Evolutionary conservation across 2,888 invertebrate species (phyloP).

Genomic region (Zygothrica quintamaculata): DNA sequence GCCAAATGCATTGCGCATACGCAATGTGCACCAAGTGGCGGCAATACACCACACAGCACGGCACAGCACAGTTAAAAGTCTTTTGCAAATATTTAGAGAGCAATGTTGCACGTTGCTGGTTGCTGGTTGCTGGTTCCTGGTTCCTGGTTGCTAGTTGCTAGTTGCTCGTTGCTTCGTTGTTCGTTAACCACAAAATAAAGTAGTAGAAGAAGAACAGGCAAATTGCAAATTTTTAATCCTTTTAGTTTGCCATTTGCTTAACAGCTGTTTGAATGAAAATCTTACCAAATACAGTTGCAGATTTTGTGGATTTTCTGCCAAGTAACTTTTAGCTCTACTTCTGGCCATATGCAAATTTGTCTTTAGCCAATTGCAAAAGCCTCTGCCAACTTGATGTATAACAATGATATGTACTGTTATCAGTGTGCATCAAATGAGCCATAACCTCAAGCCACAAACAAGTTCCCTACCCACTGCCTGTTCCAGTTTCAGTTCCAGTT

Average conservation of each 20-base stretch:
- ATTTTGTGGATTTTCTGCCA: slow-evolving; percentile 3
- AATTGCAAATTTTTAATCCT: slow-evolving; percentile 62
- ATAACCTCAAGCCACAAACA: background rate
- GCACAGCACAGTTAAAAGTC: slow-evolving; percentile 4
- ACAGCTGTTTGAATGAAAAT: slow-evolving; percentile 27
- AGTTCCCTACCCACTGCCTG: background rate
- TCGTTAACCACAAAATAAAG: slow-evolving; percentile 18
- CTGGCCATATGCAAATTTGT: slow-evolving; percentile 60
- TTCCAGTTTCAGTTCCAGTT: background rate
- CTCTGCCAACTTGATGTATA: slow-evolving; percentile 41
- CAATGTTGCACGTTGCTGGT: background rate
- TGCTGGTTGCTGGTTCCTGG: slow-evolving; percentile 20
- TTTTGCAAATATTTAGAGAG: background rate
- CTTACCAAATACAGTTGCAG: slow-evolving; percentile 20
- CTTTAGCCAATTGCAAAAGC: slow-evolving; percentile 17
- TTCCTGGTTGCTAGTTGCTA: no score
- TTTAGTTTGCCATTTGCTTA: slow-evolving; percentile 52
- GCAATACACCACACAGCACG: no score
- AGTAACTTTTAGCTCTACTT: slow-evolving; percentile 10
- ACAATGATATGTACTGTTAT: slow-evolving; percentile 25
- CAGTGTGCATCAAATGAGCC: background rate
- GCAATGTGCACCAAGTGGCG: slow-evolving; percentile 40
- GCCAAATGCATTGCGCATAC: slow-evolving; percentile 61
- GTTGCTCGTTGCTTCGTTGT: no score
- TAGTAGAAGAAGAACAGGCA: no score